phyloP scores from a whole-genome alignment of 2,888 invertebrate genomes.

The Acrocera orbiculus region DNA sequence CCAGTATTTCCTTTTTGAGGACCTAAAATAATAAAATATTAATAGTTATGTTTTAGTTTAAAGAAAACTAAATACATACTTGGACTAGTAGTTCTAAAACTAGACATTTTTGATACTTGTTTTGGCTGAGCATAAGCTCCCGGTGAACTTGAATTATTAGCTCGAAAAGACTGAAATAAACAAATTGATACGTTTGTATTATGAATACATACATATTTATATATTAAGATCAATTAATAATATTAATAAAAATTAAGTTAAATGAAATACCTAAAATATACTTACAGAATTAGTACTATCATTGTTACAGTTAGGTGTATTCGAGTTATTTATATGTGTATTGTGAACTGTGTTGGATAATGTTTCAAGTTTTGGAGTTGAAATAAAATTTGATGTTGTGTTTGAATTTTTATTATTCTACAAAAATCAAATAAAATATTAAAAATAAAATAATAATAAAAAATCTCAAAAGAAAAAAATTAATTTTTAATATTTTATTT shows the following conservation, averaged over 20 bases:
- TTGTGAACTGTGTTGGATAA: conserved; percentile 5
- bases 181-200: too few species aligned
- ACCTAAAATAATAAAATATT: conserved; percentile 2
- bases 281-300: conserved; percentile 5
- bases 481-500: too few species aligned
- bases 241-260: background rate
- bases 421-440: background rate
- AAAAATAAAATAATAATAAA: too few species aligned
- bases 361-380: conserved; percentile 2
- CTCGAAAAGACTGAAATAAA: conserved; percentile 28
- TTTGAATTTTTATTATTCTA: conserved; percentile 4
- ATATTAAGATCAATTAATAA: background rate
- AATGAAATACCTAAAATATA: background rate
- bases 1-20: conserved; percentile 29
- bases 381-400: conserved; percentile 4
- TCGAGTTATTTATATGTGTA: conserved; percentile 10
- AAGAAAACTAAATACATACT: conserved; percentile 9
- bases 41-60: background rate
- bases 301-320: conserved; percentile 26
- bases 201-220: background rate
- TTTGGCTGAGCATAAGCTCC: conserved; percentile 33
- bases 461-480: too few species aligned
- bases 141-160: conserved; percentile 21
- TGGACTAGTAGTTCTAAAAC: conserved; percentile 26
- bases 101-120: conserved; percentile 28